These are phyloP conservation scores for Catocala nupta DNA, from an alignment of 2,888 invertebrate genomes.

Conservation along the genomic window DNA sequence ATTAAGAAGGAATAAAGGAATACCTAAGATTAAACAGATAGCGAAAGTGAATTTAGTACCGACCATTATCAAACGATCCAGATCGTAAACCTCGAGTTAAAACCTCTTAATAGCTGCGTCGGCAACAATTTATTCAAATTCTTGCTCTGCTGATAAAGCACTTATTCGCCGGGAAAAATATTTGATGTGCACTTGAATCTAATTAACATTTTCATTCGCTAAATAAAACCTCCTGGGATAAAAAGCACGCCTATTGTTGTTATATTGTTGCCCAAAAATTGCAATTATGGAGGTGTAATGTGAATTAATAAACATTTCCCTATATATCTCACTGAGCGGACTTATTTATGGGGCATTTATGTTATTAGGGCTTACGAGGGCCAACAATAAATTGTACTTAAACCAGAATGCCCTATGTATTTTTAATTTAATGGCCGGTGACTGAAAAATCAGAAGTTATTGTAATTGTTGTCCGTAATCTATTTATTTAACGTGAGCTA, in stretches of 20 bases:
- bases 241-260: not conserved
- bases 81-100: constrained; percentile 72
- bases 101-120: constrained; percentile 70
- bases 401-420: constrained; percentile 57
- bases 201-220: constrained; percentile 51
- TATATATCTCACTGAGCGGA: constrained; percentile 47
- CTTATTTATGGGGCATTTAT: constrained; percentile 62
- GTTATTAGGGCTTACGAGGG: constrained; percentile 57
- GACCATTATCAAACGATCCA: constrained; percentile 70
- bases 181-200: constrained; percentile 52
- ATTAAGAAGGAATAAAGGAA: constrained; percentile 57
- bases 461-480: constrained; percentile 38
- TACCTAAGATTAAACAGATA: constrained; percentile 66
- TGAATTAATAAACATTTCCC: constrained; percentile 51
- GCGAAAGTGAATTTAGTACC: constrained; percentile 69
- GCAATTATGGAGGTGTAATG: constrained; percentile 23
- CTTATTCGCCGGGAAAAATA: constrained; percentile 55
- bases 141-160: constrained; percentile 59
- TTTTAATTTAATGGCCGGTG: constrained; percentile 59
- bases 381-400: constrained; percentile 64
- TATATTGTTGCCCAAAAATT: constrained; percentile 23
- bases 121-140: constrained; percentile 74
- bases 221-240: not conserved
- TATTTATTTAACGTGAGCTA: not conserved
- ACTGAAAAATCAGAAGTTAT: constrained; percentile 56